Percentiles rank a stretch among this genome's conserved stretches.
phyloP scores from a whole-genome alignment of 2,888 invertebrate species.

The Agonopterix alstromeriana region DNA sequence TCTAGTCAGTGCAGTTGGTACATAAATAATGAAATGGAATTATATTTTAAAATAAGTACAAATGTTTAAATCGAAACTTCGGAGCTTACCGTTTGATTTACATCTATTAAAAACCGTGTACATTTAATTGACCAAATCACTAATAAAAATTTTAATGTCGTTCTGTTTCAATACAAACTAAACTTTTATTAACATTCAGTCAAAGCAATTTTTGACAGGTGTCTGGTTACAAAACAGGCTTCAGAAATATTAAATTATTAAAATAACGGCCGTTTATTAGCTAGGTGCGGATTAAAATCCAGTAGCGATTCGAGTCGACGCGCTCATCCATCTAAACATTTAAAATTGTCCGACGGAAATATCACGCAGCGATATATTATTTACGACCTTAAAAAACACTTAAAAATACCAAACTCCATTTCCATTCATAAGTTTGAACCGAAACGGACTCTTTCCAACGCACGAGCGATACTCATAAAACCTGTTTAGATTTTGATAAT shows the following conservation, averaged over 20 bases:
- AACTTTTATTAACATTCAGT: conserved; percentile 8
- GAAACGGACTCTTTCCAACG: conserved; percentile 53
- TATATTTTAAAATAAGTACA: background rate
- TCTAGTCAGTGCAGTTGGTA: background rate
- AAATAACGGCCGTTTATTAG: conserved; percentile 32
- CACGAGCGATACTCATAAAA: conserved; percentile 67
- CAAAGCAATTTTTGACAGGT: conserved; percentile 12
- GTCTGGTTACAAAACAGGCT: conserved; percentile 13
- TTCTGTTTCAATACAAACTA: no score
- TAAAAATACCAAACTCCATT: conserved; percentile 73
- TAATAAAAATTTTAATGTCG: no score
- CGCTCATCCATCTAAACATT: conserved; percentile 56
- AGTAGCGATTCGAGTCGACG: conserved; percentile 58
- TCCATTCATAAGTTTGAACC: conserved; percentile 69
- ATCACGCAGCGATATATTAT: conserved; percentile 72
- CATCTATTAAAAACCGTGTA: no score
- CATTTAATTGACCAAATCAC: no score
- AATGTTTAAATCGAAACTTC: background rate
- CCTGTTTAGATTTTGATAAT: conserved; percentile 76
- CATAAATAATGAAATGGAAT: background rate
- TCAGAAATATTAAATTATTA: conserved; percentile 21
- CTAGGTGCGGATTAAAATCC: conserved; percentile 55
- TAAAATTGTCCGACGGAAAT: conserved; percentile 68
- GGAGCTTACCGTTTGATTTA: no score
- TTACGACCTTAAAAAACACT: conserved; percentile 72